Base-by-base conservation (phyloP, 2,113 vertebrate genomes). In the Tragelaphus scriptus region DNA sequence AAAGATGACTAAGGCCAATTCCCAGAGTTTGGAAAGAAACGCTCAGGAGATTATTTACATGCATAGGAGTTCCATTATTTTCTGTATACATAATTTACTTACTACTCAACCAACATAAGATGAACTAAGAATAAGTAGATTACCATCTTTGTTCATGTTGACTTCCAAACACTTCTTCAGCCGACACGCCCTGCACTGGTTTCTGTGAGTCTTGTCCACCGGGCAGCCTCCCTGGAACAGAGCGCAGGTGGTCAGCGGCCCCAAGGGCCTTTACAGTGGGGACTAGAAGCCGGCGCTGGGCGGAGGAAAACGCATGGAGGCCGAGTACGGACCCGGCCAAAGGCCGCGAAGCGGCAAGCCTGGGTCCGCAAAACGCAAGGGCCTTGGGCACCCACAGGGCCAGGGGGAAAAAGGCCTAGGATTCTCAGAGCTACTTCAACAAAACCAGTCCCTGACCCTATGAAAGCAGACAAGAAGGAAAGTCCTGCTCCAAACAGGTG, bases 111-210 rank as follows among this genome's bases (percentile, higher is more conserved):
- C 97, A 85, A 95, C 91, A 93, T 96, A 59, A 85, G 63, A 75
- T 92, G 91, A 63, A 90, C 96, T 97, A 97, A 82, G 51, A 82
- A 82, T 82, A 82, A 82, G 49, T n/a, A 84, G 80, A 97, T 99
- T 99, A 99, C 99, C 99, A 95, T 99, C 99, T 99, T 99, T 99
- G 99, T 99, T 99, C 99, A 99, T 99, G 99, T 99, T 99, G 98
- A 99, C 99, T 99, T 99, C 99, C 98, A 99, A 98, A 98, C 99
- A 99, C 98, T 99, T 99, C 99, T 99, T 99, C 99, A 99, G 99
- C 85, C 99, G 99, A 98, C 99, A 99, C 21, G 99, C 99, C 98
- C 99, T 98, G 98, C 99, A 99, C 98, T 99, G 99, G 99, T 99
- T 99, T 98, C 99, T 99, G 99, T 99, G 99, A 4, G 99, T 99